Evolutionary conservation across 1,140 invertebrate species (phyloP), one percentile per base, ranked within the genome.

Genomic region (Procambarus virginalis): DNA sequence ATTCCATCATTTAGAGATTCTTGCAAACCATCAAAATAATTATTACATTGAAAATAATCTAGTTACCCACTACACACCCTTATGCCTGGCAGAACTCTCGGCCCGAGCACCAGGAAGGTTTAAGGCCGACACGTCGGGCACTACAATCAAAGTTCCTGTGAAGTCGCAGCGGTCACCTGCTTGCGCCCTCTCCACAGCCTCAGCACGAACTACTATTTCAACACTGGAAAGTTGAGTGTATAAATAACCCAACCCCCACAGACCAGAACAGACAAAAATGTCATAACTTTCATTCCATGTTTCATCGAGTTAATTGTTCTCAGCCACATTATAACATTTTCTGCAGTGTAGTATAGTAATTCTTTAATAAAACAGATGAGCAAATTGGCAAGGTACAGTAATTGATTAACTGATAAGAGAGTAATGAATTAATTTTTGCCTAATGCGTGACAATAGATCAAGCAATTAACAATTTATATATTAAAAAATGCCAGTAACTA

Each of bases 161-260:
- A 99, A 99, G 94, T 99, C 98, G 93, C 98, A 99, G 79, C 97
- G 95, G 93, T 97, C 96, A 86, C 96, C 96, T 92, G 97, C 97
- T 95, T 99, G 99, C 12, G 99, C 98, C 73, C 96, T 96, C 94
- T 99, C 99, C 2, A 99, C 99, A 92, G 96, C 96, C 94, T 99
- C 99, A 9, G 98, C 98, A 93, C 99, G 95, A n/a, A 99, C 94
- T 92, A 99, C 97, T 49, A 99, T 95, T 95, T 99, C 99, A 51
- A 99, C 95, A 92, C 98, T 98, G 64, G 17, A 86, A 64, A 48
- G n/a, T 20, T 51, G 20, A 68, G 0, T 14, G 14, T 82, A 78
- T 6, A 78, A 78, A 48, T n/a, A 49, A 20, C 48, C 48, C 34
- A 78, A 10, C 4, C 34, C n/a, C 46, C 4, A 49, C 45, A 46